Conservation (phyloP, 64 coral and sea anemone genomes). For the Exaiptasia diaphana region DNA sequence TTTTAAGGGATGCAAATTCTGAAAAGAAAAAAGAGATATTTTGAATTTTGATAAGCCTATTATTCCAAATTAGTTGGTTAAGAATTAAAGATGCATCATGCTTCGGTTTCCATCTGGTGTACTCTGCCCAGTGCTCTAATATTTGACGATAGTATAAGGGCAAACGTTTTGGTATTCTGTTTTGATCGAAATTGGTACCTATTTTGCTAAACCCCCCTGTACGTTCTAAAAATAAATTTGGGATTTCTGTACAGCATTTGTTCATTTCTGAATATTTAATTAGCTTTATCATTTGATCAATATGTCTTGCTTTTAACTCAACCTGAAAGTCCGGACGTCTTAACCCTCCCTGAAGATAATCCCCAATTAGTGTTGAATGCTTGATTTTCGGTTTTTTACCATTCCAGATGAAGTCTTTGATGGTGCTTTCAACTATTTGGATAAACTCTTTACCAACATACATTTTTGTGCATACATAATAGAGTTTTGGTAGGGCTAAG, state of each 20-base stretch:
- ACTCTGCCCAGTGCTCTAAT: not conserved
- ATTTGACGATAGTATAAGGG: not conserved
- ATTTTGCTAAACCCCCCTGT: not conserved
- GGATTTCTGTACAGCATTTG: not conserved
- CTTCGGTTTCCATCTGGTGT: not conserved
- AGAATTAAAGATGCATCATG: not conserved
- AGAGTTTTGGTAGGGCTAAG: not conserved
- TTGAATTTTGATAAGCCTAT: not conserved
- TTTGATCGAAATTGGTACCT: not conserved
- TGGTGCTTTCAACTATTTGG: not conserved
- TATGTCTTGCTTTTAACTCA: not conserved
- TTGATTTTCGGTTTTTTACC: conserved; percentile 11
- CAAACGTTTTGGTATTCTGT: not conserved
- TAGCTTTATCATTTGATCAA: not conserved
- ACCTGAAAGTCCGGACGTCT: not conserved
- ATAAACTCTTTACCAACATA: not conserved
- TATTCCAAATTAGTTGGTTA: not conserved
- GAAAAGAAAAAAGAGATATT: not conserved
- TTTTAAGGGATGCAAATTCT: not conserved
- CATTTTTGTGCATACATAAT: conserved; percentile 1
- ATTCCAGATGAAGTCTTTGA: conserved; percentile 18
- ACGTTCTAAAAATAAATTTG: not conserved
- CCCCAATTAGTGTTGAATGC: not conserved
- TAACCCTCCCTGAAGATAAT: not conserved
- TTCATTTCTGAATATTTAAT: not conserved